Conservation (phyloP, 2,113 vertebrate genomes). For the Colossoma macropomum region DNA sequence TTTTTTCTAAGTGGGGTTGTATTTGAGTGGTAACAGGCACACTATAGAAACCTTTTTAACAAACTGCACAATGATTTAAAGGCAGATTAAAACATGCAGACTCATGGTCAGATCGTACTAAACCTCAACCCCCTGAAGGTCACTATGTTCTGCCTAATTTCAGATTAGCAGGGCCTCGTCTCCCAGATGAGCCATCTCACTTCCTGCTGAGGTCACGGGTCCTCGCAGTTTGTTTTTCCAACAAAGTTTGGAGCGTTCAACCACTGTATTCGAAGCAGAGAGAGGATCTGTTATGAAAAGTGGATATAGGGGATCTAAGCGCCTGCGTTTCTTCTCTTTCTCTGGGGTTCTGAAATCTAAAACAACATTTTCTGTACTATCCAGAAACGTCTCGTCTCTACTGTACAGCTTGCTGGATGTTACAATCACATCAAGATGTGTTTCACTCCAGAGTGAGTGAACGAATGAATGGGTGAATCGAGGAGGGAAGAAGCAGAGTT, state of each 20-base stretch:
- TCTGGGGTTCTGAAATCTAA: not conserved
- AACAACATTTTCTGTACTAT: not conserved
- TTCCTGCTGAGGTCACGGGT: constrained; percentile 36
- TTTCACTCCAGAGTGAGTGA: not conserved
- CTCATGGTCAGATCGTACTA: constrained; percentile 1
- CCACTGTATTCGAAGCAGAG: not conserved
- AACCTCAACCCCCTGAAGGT: constrained; percentile 12
- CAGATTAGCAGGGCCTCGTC: constrained; percentile 15
- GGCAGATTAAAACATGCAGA: constrained; percentile 18
- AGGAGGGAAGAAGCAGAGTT: not conserved
- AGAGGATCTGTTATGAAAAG: not conserved
- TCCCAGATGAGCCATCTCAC: constrained; percentile 24
- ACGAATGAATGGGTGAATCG: not conserved
- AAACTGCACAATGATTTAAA: too few relatives aligned
- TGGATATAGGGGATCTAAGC: not conserved
- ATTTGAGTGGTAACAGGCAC: too few relatives aligned
- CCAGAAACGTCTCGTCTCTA: not conserved
- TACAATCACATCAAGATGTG: not conserved
- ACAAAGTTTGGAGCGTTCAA: constrained; percentile 1
- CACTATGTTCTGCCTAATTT: constrained; percentile 18
- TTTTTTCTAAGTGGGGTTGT: too few relatives aligned
- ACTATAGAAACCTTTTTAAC: too few relatives aligned
- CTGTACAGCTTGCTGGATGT: not conserved
- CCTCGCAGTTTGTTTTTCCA: constrained; percentile 37
- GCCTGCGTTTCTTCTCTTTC: not conserved